phyloP scores from a whole-genome alignment of 2,113 vertebrate genomes.

The Dasyurus viverrinus region DNA sequence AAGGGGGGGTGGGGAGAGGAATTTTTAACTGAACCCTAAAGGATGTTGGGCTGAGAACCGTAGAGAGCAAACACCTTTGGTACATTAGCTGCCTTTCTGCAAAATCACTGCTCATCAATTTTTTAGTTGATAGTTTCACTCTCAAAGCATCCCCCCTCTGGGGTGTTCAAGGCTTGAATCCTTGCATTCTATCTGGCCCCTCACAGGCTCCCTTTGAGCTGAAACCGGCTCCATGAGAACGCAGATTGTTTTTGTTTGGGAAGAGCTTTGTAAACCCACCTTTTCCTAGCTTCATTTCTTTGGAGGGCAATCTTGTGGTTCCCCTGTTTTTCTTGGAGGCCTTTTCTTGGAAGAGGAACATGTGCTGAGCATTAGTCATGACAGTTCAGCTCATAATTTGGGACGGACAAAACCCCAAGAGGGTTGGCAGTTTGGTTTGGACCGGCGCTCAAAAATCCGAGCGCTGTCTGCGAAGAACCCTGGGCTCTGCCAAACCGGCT shows the following conservation, averaged over 20 bases:
- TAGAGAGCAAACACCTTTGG: background rate
- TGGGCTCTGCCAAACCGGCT: background rate
- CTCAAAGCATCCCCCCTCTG: background rate
- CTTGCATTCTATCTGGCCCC: background rate
- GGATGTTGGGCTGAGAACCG: background rate
- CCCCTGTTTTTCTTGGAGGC: constrained; percentile 84
- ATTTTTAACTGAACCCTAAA: background rate
- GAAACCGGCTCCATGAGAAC: constrained; percentile 74
- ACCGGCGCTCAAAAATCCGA: background rate
- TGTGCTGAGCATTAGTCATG: constrained; percentile 79
- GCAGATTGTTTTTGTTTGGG: constrained; percentile 78
- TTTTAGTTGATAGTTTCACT: background rate
- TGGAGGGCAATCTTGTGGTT: constrained; percentile 75
- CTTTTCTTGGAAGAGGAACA: constrained; percentile 65
- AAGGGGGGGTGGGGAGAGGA: background rate
- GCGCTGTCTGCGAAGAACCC: background rate
- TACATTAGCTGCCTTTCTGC: background rate
- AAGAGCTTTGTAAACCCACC: constrained; percentile 68
- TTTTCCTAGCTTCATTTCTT: constrained; percentile 75
- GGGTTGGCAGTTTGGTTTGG: background rate
- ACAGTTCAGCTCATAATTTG: constrained; percentile 45
- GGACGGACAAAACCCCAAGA: constrained; percentile 11
- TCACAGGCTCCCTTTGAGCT: constrained; percentile 33
- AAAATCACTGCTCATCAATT: background rate
- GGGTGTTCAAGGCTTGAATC: background rate